These are phyloP conservation scores for Malachius bipustulatus DNA, from an alignment of 2,888 invertebrate genomes.

Conservation along the genomic window DNA sequence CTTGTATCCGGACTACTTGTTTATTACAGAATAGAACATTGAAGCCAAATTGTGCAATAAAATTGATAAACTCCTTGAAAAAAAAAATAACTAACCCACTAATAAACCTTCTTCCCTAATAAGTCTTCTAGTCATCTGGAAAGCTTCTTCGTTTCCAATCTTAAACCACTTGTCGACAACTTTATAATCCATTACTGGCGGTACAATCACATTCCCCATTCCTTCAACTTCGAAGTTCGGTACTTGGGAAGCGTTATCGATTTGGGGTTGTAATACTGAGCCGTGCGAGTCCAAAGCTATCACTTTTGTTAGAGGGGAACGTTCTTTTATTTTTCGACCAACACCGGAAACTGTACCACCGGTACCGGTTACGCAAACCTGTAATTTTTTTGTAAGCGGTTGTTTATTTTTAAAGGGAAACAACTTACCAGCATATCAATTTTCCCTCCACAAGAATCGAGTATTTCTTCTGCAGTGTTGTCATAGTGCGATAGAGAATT, in stretches of 20 bases:
- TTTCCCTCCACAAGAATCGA: conserved; percentile 67
- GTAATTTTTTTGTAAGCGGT: background rate
- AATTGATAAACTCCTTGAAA: background rate
- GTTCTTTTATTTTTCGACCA: background rate
- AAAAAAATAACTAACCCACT: background rate
- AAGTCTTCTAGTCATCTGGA: background rate
- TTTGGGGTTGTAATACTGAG: too few species aligned
- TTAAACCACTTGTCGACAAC: too few species aligned
- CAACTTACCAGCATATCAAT: conserved; percentile 74
- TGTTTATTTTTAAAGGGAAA: background rate
- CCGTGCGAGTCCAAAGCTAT: too few species aligned
- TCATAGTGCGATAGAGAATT: conserved; percentile 98
- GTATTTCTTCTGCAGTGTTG: conserved; percentile 86
- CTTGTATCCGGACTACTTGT: too few species aligned
- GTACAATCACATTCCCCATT: too few species aligned
- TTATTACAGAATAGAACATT: too few species aligned
- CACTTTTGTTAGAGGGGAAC: too few species aligned
- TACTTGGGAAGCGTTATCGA: too few species aligned
- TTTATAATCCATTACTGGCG: too few species aligned
- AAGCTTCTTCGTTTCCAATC: background rate
- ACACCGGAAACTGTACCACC: background rate
- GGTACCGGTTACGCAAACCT: background rate
- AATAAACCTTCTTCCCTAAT: conserved; percentile 1
- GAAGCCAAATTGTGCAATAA: background rate
- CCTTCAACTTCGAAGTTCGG: too few species aligned